Evolutionary conservation across 2,113 vertebrate species (phyloP).

Genomic region (Lepus americanus): DNA sequence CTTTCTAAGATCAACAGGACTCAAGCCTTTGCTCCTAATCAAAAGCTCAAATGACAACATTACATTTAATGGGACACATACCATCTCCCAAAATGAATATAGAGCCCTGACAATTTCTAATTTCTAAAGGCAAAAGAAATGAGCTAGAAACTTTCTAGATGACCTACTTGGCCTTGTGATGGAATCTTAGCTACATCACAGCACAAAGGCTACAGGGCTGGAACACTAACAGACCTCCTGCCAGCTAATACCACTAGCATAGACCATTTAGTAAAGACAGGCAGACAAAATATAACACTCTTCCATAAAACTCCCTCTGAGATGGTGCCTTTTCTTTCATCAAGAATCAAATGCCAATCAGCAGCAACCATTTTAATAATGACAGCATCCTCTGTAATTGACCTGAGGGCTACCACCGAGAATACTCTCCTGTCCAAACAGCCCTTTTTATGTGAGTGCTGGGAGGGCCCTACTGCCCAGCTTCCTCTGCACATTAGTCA

Average conservation of each 20-base stretch:
- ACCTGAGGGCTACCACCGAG: constrained; percentile 3
- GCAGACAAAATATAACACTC: neutral
- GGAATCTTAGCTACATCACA: neutral
- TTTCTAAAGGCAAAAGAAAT: constrained; percentile 25
- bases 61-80: neutral
- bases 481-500: constrained; percentile 6
- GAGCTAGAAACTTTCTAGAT: neutral
- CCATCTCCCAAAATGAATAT: neutral
- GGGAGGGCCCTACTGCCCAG: neutral
- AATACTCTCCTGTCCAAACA: constrained; percentile 43
- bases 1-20: constrained; percentile 23
- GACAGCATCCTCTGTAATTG: constrained; percentile 53
- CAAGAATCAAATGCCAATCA: constrained; percentile 49
- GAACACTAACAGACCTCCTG: neutral
- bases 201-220: neutral
- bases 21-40: constrained; percentile 30
- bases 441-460: neutral
- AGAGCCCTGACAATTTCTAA: neutral
- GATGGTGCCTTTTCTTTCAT: constrained; percentile 17
- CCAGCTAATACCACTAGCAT: neutral
- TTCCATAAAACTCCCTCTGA: neutral
- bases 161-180: neutral
- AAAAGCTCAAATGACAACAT: neutral
- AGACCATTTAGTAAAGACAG: constrained; percentile 15
- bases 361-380: constrained; percentile 46